Evolutionary conservation across 2,113 vertebrate species (phyloP).

Genomic region (Myotis lucifugus): DNA sequence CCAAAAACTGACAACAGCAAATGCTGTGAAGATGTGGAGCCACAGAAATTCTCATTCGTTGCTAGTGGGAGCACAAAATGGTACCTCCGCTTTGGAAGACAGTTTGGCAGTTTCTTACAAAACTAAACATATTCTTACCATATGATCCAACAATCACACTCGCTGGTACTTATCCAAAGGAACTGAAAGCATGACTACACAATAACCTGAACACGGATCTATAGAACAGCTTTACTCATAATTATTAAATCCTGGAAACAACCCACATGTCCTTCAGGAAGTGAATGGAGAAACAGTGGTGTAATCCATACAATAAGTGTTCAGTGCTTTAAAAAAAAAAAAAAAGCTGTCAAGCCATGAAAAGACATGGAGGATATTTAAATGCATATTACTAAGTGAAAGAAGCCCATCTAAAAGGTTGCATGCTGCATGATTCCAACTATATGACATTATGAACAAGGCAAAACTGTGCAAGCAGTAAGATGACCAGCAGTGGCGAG

Average conservation of each 20-base stretch:
- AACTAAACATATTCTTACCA: background rate
- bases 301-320: background rate
- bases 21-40: background rate
- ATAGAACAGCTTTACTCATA: background rate
- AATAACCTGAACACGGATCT: background rate
- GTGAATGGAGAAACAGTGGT: background rate
- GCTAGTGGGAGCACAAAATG: background rate
- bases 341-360: background rate
- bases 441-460: background rate
- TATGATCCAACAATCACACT: background rate
- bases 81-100: background rate
- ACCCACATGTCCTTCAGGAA: background rate
- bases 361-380: background rate
- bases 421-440: background rate
- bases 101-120: background rate
- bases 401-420: background rate
- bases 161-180: background rate
- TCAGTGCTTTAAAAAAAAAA: background rate
- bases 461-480: background rate
- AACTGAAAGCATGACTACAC: background rate
- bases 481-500: background rate
- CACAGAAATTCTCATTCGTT: background rate
- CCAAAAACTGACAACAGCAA: background rate
- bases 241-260: background rate
- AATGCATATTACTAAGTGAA: background rate